phyloP scores from a whole-genome alignment of 2,888 invertebrate species.

The Eristalis intricaria region DNA sequence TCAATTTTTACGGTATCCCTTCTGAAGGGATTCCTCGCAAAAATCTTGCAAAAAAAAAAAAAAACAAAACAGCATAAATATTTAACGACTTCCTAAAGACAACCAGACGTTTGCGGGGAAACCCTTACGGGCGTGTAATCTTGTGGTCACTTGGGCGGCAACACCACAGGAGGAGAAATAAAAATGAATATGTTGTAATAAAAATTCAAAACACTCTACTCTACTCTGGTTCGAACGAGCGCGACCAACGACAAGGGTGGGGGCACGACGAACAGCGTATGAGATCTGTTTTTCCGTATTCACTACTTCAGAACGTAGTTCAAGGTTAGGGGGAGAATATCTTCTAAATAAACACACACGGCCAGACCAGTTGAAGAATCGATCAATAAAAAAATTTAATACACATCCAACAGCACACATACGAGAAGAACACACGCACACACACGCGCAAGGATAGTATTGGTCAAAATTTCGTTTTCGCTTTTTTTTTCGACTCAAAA shows the following conservation, averaged over 20 bases:
- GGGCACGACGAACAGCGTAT: background rate
- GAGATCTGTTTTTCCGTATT: conserved; percentile 41
- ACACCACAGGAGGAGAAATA: background rate
- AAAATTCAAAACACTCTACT: background rate
- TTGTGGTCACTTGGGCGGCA: conserved; percentile 3
- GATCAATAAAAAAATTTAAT: conserved; percentile 46
- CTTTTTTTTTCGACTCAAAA: conserved; percentile 6
- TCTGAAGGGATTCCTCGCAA: conserved; percentile 24
- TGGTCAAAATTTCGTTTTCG: conserved; percentile 40
- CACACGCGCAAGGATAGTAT: conserved; percentile 25
- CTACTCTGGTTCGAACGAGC: background rate
- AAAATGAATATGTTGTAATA: background rate
- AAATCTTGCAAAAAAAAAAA: conserved; percentile 6
- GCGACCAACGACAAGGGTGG: background rate
- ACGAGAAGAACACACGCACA: background rate
- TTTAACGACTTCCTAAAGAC: conserved; percentile 26
- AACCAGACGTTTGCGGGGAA: background rate
- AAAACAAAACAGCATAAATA: conserved; percentile 5
- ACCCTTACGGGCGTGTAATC: conserved; percentile 2
- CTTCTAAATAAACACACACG: conserved; percentile 53
- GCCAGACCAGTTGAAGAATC: conserved; percentile 19
- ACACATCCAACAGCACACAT: conserved; percentile 3
- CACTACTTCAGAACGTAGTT: conserved; percentile 45
- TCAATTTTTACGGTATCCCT: background rate
- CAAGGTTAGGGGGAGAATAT: conserved; percentile 61